Evolutionary conservation across 2,113 vertebrate species (phyloP).

Genomic region (Sorex araneus): DNA sequence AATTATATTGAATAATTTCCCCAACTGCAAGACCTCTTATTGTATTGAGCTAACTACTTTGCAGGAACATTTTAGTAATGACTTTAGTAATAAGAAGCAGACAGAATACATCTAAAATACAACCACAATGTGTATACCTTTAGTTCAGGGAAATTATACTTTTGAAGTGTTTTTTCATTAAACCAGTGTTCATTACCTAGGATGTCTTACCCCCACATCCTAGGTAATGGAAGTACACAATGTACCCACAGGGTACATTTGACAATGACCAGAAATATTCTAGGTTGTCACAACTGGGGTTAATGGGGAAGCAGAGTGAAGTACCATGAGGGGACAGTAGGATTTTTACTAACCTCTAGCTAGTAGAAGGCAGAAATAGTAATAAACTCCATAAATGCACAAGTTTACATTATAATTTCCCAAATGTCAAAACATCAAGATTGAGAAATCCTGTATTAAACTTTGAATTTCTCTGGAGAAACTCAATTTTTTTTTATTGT

Average conservation of each 20-base stretch:
- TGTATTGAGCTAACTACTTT: neutral
- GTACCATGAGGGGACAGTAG: neutral
- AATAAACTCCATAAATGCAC: neutral
- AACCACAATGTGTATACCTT: neutral
- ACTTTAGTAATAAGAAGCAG: neutral
- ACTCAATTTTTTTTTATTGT: neutral
- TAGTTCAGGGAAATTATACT: no score
- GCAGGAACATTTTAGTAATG: neutral
- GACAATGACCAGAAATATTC: neutral
- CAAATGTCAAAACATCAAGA: neutral
- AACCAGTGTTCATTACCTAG: neutral
- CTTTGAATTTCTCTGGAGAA: neutral
- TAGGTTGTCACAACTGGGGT: neutral
- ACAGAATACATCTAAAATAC: neutral
- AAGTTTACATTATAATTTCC: neutral
- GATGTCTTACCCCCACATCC: neutral
- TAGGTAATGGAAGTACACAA: no score
- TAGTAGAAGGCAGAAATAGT: neutral
- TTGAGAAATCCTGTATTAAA: neutral
- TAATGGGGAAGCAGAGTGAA: neutral
- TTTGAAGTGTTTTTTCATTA: neutral
- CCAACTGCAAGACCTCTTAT: neutral
- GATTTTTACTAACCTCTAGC: neutral
- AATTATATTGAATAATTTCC: neutral
- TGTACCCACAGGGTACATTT: neutral